Conservation (phyloP, 2,797 vertebrate genomes). For the Chromis chromis region DNA sequence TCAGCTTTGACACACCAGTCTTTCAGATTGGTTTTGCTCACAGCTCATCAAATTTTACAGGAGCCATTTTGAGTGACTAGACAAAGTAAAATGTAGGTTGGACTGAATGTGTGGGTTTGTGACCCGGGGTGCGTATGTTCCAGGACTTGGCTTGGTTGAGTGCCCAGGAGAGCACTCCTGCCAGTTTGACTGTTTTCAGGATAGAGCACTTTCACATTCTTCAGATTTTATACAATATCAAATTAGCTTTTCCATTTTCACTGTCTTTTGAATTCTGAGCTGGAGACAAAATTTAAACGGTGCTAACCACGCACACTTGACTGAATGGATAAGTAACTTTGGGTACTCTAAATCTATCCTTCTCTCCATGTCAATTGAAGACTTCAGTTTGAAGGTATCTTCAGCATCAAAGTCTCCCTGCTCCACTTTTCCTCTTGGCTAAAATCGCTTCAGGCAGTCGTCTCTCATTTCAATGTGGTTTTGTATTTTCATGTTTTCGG, state of each 20-base stretch:
- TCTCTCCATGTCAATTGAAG: conserved; percentile 17
- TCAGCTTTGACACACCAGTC: conserved; percentile 34
- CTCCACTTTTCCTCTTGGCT: conserved; percentile 11
- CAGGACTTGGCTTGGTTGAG: conserved; percentile 74
- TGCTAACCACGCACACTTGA: conserved; percentile 11
- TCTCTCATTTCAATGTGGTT: conserved; percentile 28
- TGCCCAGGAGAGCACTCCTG: conserved; percentile 69
- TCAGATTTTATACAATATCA: conserved; percentile 77
- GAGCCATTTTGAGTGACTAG: conserved; percentile 79
- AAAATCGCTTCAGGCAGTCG: conserved; percentile 2
- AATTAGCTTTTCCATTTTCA: conserved; percentile 42
- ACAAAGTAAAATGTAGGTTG: conserved; percentile 78
- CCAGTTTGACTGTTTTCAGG: conserved; percentile 69
- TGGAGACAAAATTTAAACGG: background rate
- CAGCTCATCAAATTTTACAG: conserved; percentile 73
- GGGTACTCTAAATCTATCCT: background rate
- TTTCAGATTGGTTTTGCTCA: conserved; percentile 58
- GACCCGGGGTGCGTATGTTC: conserved; percentile 71
- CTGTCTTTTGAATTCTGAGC: conserved; percentile 13
- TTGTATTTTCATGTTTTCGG: conserved; percentile 29
- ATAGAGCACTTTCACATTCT: conserved; percentile 65
- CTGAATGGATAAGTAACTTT: conserved; percentile 24
- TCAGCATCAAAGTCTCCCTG: conserved; percentile 1
- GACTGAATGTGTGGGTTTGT: conserved; percentile 74
- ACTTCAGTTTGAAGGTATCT: background rate